These are phyloP conservation scores for Oxycera nigricornis DNA, from an alignment of 2,888 invertebrate species.

Conservation along the genomic window DNA sequence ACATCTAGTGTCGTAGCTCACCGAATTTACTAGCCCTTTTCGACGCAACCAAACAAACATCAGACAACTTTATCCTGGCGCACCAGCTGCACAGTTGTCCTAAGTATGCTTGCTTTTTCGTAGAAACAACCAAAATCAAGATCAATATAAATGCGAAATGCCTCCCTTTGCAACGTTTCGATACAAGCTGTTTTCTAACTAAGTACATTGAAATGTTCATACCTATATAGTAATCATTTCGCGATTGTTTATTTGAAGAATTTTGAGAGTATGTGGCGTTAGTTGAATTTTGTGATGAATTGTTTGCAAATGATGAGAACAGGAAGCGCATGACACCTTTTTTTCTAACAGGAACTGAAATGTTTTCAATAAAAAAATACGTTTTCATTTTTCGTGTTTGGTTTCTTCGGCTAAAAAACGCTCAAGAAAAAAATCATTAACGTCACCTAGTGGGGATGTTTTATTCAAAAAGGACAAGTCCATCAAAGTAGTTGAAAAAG, in stretches of 20 bases:
- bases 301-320: constrained; percentile 54
- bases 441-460: neutral
- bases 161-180: too few species aligned
- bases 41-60: too few species aligned
- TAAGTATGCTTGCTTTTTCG: constrained; percentile 45
- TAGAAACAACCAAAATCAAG: constrained; percentile 35
- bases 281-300: constrained; percentile 53
- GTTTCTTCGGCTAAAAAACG: neutral
- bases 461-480: neutral
- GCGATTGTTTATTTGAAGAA: constrained; percentile 52
- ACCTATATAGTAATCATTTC: constrained; percentile 55
- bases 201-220: constrained; percentile 46
- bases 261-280: constrained; percentile 53
- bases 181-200: neutral
- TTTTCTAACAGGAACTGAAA: constrained; percentile 55
- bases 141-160: constrained; percentile 30
- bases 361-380: constrained; percentile 41
- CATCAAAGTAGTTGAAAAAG: constrained; percentile 42
- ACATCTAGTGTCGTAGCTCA: too few species aligned
- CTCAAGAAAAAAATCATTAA: neutral
- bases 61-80: too few species aligned
- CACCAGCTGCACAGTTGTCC: too few species aligned
- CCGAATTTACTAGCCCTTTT: too few species aligned
- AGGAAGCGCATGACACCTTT: constrained; percentile 54
- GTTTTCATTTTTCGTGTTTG: neutral